Conservation (phyloP, 1,140 invertebrate species). For the Drosophila kanapiae region DNA sequence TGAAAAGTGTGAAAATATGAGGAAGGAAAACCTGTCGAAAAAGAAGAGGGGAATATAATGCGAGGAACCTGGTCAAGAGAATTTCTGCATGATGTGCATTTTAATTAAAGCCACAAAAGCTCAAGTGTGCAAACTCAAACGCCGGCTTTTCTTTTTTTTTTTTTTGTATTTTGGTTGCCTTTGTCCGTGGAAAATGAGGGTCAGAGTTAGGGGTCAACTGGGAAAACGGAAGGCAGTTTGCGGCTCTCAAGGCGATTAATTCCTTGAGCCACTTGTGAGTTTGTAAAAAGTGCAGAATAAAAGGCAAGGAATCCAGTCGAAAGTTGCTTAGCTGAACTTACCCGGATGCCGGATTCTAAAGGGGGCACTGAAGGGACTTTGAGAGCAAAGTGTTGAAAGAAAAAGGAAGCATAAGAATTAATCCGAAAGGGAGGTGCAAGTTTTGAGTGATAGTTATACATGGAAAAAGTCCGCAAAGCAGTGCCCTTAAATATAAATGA, state of each 20-base stretch:
- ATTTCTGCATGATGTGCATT: slow-evolving; percentile 66
- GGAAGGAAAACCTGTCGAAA: slow-evolving; percentile 59
- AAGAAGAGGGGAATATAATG: slow-evolving; percentile 25
- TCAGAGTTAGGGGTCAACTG: background rate
- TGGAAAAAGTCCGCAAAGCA: background rate
- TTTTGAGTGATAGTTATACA: slow-evolving; percentile 26
- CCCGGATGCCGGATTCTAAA: background rate
- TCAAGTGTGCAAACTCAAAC: slow-evolving; percentile 43
- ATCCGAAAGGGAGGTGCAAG: slow-evolving; percentile 9
- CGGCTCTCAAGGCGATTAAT: slow-evolving; percentile 54
- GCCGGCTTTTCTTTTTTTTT: slow-evolving; percentile 16
- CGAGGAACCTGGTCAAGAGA: slow-evolving; percentile 23
- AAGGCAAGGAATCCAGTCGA: slow-evolving; percentile 16
- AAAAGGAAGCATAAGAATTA: slow-evolving; percentile 37
- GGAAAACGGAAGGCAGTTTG: slow-evolving; percentile 47
- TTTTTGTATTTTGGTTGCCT: background rate
- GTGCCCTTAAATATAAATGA: background rate
- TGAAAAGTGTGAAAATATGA: slow-evolving; percentile 56
- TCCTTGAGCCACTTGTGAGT: slow-evolving; percentile 47
- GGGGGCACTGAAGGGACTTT: background rate
- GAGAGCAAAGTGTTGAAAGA: slow-evolving; percentile 27
- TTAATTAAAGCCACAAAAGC: slow-evolving; percentile 67
- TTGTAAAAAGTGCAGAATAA: slow-evolving; percentile 14
- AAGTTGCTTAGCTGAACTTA: slow-evolving; percentile 40
- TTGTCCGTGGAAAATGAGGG: slow-evolving; percentile 14